These are phyloP conservation scores for Labrus mixtus DNA, from an alignment of 2,113 vertebrate species.

Conservation along the genomic window DNA sequence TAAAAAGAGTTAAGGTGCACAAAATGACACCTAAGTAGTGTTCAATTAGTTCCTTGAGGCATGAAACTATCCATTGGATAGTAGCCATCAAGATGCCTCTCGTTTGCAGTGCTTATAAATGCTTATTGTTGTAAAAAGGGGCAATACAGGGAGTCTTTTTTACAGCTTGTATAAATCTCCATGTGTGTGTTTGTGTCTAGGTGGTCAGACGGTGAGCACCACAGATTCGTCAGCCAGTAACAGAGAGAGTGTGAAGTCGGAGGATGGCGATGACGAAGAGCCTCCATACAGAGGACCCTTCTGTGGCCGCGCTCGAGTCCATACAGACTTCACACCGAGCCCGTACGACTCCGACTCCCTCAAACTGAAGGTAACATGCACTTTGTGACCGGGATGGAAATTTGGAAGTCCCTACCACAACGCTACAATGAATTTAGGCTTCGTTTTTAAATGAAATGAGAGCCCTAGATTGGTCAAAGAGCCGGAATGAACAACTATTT, in stretches of 20 bases:
- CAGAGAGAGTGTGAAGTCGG: slow-evolving; percentile 97
- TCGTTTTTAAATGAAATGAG: neutral
- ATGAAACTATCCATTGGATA: neutral
- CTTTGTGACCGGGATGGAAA: neutral
- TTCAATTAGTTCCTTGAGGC: neutral
- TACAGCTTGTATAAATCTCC: slow-evolving; percentile 1
- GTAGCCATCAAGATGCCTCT: neutral
- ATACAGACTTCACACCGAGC: slow-evolving; percentile 98
- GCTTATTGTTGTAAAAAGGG: neutral
- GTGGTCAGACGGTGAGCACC: slow-evolving; percentile 97
- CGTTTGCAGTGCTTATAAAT: neutral
- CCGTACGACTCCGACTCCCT: slow-evolving; percentile 97
- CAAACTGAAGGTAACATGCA: slow-evolving; percentile 91
- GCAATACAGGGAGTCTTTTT: neutral
- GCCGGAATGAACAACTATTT: neutral
- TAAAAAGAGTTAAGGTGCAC: neutral
- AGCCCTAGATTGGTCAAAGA: neutral
- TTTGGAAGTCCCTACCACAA: neutral
- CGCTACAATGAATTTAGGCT: too few relatives aligned
- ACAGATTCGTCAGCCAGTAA: slow-evolving; percentile 98
- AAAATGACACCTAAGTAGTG: neutral
- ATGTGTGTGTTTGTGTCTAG: slow-evolving; percentile 73
- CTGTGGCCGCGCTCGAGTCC: slow-evolving; percentile 94
- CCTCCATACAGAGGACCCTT: slow-evolving; percentile 97
- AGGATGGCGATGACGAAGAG: slow-evolving; percentile 97